Evolutionary conservation across 2,113 vertebrate species (phyloP).

Genomic region (Lepus timidus): DNA sequence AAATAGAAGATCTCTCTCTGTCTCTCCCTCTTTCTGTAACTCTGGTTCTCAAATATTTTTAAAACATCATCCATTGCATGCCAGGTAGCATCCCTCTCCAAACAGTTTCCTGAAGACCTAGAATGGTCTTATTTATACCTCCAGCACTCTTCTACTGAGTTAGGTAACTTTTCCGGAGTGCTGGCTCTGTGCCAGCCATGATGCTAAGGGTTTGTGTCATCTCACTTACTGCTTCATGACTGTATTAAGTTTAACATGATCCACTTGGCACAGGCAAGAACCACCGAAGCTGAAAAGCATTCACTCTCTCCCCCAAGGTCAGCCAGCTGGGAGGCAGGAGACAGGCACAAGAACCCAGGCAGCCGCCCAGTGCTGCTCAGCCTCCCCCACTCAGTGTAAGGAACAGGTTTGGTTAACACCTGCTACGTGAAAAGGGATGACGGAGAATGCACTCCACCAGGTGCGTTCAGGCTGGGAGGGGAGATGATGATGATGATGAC

Average conservation of each 20-base stretch:
- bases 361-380: not conserved
- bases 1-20: too few species aligned
- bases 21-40: too few species aligned
- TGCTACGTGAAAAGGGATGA: not conserved
- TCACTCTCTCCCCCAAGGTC: not conserved
- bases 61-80: not conserved
- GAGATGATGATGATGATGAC: not conserved
- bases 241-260: not conserved
- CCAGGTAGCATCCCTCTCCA: not conserved
- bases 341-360: not conserved
- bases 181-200: not conserved
- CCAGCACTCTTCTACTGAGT: not conserved
- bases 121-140: not conserved
- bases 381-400: not conserved
- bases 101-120: not conserved
- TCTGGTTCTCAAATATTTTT: too few species aligned
- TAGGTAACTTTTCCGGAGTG: not conserved
- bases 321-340: not conserved
- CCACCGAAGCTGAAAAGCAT: not conserved
- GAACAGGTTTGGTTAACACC: not conserved
- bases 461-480: not conserved
- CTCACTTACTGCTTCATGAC: not conserved
- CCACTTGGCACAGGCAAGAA: not conserved
- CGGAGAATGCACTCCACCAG: not conserved
- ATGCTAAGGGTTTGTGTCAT: not conserved